phyloP scores from a whole-genome alignment of 2,797 vertebrate species.

The Tangara arthus region DNA sequence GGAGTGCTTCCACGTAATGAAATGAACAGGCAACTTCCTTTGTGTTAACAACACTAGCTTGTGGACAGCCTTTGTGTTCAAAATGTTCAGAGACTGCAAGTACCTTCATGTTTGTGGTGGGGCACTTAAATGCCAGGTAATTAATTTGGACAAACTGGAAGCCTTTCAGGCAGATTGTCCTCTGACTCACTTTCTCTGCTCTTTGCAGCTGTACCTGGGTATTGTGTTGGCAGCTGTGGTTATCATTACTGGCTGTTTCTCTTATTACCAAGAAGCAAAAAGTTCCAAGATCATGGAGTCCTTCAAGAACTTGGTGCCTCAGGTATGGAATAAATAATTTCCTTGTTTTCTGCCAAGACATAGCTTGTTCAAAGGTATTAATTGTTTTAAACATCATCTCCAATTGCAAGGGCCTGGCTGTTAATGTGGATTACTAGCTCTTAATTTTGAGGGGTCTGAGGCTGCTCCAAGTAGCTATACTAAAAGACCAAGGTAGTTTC shows the following conservation, averaged over 20 bases:
- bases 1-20: conserved; percentile 33
- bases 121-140: neutral
- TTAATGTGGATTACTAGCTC: neutral
- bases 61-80: neutral
- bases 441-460: neutral
- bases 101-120: neutral
- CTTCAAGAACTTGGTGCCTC: conserved; percentile 96
- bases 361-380: neutral
- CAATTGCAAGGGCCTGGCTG: neutral
- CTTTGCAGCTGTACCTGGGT: conserved; percentile 86
- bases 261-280: conserved; percentile 97
- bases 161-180: neutral
- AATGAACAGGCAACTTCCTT: conserved; percentile 33
- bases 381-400: neutral
- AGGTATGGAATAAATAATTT: conserved; percentile 75
- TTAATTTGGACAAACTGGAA: neutral
- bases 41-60: neutral
- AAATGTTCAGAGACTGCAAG: conserved; percentile 4
- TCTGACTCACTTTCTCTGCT: conserved; percentile 35
- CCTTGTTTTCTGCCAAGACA: neutral
- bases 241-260: conserved; percentile 97
- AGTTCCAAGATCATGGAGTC: conserved; percentile 99
- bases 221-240: conserved; percentile 92
- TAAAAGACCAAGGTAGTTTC: neutral
- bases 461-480: neutral